These are phyloP conservation scores for Trigoniulus corallinus DNA, from an alignment of 1,140 invertebrate genomes.

Conservation along the genomic window DNA sequence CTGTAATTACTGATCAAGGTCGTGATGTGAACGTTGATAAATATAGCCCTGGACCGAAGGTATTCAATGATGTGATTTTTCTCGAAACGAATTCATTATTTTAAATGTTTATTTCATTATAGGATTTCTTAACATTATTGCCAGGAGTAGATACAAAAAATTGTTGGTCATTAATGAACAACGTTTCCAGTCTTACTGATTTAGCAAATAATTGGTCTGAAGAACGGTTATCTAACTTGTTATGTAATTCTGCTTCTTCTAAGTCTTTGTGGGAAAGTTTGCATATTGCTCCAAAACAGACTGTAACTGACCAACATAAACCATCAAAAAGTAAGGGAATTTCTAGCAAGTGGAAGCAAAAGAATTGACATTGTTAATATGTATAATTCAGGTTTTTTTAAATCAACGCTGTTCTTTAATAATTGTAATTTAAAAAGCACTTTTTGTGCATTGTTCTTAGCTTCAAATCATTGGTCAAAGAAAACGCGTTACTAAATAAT, in stretches of 20 bases:
- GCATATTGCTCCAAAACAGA: too few relatives aligned
- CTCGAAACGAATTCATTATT: neutral
- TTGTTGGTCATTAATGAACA: constrained; percentile 55
- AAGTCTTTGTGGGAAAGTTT: constrained; percentile 27
- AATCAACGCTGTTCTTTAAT: too few relatives aligned
- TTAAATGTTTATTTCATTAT: constrained; percentile 9
- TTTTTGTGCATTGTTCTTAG: too few relatives aligned
- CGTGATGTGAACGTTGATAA: constrained; percentile 39
- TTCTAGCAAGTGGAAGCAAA: too few relatives aligned
- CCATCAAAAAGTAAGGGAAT: too few relatives aligned
- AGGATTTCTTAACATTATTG: constrained; percentile 75
- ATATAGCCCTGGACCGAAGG: constrained; percentile 53
- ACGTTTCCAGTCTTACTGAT: constrained; percentile 40
- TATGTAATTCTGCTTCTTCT: constrained; percentile 36
- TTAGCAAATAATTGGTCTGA: constrained; percentile 35
- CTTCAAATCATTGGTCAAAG: too few relatives aligned
- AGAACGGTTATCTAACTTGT: constrained; percentile 37
- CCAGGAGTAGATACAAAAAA: constrained; percentile 83
- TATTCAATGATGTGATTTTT: constrained; percentile 9
- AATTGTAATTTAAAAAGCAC: too few relatives aligned
- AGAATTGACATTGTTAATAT: too few relatives aligned
- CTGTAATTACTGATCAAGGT: constrained; percentile 22
- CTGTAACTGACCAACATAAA: too few relatives aligned
- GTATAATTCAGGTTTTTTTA: too few relatives aligned
- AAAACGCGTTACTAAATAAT: too few relatives aligned